Evolutionary conservation across 2,113 vertebrate species (phyloP), one percentile per base, ranked within the genome.

Genomic region (Aegotheles bennettii): DNA sequence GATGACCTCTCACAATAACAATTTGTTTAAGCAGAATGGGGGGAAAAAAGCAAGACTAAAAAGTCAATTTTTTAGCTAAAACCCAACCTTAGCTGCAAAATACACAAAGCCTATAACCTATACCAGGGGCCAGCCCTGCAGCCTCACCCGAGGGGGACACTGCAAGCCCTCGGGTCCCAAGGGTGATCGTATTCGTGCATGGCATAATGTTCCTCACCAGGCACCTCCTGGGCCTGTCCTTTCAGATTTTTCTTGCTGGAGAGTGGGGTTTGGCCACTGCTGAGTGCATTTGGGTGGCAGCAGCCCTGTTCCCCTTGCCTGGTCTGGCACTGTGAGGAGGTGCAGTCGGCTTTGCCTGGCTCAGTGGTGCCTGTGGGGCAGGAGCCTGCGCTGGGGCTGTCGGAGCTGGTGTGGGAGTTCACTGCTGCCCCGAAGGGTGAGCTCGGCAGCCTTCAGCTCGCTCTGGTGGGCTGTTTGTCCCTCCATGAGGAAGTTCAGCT

Each of bases 61-160:
- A 59, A 38, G 35, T 10, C 2, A 0, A 26, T 57, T 15, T n/a
- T 13, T 54, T 71, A 38, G 35, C 8, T 83, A 83, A 79, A 63
- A 12, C 13, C 17, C 14, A 54, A 14, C 20, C 3, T 60, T 35
- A 63, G 36, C 51, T 48, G 31, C 65, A 88, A 61, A 83, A 83
- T 33, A 24, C 7, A 26, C 7, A 33, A 84, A 77, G 20, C 9
- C 38, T 38, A 19, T n/a, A 48, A 57, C 11, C 12, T 25, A 1
- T 6, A 36, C 19, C n/a, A 8, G 43, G 13, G 14, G 28, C 38
- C n/a, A 33, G 38, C 4, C 45, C 7, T 50, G 42, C 36, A 65
- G 47, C 65, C 16, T 16, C 36, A 4, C 20, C 17, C 0, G 0
- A 48, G 33, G 14, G 33, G 19, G 15, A 12, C 40, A 6, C 35